Evolutionary conservation across 2,888 invertebrate genomes (phyloP).

Genomic region (Adela reaumurella): DNA sequence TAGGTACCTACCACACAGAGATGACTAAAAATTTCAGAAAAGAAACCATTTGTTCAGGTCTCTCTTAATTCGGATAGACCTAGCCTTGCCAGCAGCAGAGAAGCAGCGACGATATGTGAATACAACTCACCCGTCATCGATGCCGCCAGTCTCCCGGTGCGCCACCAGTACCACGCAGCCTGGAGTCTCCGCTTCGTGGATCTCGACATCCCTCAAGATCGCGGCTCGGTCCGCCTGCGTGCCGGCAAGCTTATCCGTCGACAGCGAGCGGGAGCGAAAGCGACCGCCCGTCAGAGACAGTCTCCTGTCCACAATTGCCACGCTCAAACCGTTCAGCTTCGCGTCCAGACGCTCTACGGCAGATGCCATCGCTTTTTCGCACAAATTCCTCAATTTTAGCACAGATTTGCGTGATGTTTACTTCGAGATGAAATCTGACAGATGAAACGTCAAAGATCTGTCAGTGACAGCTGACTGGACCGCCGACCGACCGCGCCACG

Average conservation of each 20-base stretch:
- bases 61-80: too few relatives aligned
- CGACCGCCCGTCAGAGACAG: constrained; percentile 26
- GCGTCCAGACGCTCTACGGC: constrained; percentile 17
- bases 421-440: too few relatives aligned
- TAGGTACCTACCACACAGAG: too few relatives aligned
- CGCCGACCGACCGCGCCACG: constrained; percentile 20
- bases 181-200: constrained; percentile 41
- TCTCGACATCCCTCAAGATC: constrained; percentile 43
- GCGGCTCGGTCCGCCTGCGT: constrained; percentile 42
- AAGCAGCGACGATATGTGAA: too few relatives aligned
- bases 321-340: constrained; percentile 39
- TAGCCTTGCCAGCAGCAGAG: too few relatives aligned
- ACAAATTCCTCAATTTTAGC: too few relatives aligned
- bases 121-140: background rate
- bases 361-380: background rate
- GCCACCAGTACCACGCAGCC: constrained; percentile 31
- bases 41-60: too few relatives aligned
- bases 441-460: constrained; percentile 22
- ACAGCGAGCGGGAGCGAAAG: constrained; percentile 46
- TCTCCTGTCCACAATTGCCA: constrained; percentile 34
- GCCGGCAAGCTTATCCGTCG: constrained; percentile 49
- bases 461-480: constrained; percentile 23
- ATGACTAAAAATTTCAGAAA: too few relatives aligned
- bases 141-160: too few relatives aligned
- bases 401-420: too few relatives aligned